Conservation (phyloP, 2,113 vertebrate species). For the Neomonachus schauinslandi region DNA sequence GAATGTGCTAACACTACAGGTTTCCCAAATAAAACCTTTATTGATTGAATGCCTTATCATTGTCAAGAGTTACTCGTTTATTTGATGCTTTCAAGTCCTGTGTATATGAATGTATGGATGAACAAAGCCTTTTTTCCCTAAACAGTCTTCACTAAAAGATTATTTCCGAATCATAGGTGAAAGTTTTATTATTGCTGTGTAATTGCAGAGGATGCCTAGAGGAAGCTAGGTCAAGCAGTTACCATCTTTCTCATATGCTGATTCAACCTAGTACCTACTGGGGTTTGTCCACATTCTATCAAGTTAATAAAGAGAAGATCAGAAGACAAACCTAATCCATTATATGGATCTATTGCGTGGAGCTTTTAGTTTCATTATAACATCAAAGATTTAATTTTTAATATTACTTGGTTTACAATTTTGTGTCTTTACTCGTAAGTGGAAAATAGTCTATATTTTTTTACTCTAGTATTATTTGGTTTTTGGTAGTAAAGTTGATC, state of each 20-base stretch:
- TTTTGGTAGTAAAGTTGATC: neutral
- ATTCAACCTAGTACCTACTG: neutral
- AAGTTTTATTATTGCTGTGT: neutral
- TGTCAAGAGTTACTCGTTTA: neutral
- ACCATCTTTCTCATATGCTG: neutral
- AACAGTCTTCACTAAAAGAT: neutral
- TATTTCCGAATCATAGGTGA: neutral
- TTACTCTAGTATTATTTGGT: neutral
- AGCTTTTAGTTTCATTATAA: neutral
- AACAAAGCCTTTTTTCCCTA: neutral
- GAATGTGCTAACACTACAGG: neutral
- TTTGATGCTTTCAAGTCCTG: neutral
- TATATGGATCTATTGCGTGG: neutral
- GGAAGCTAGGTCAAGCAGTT: neutral
- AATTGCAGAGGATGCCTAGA: neutral
- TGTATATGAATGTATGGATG: neutral
- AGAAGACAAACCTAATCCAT: neutral
- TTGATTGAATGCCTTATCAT: neutral
- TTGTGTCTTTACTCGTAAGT: neutral
- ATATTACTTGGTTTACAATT: neutral
- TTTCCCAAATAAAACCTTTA: constrained; percentile 8
- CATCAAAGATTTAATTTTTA: neutral
- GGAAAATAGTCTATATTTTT: neutral
- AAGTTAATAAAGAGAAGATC: neutral
- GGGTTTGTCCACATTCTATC: neutral